These are phyloP conservation scores for Ennomos erosarius DNA, from an alignment of 2,888 invertebrate genomes.

Conservation along the genomic window DNA sequence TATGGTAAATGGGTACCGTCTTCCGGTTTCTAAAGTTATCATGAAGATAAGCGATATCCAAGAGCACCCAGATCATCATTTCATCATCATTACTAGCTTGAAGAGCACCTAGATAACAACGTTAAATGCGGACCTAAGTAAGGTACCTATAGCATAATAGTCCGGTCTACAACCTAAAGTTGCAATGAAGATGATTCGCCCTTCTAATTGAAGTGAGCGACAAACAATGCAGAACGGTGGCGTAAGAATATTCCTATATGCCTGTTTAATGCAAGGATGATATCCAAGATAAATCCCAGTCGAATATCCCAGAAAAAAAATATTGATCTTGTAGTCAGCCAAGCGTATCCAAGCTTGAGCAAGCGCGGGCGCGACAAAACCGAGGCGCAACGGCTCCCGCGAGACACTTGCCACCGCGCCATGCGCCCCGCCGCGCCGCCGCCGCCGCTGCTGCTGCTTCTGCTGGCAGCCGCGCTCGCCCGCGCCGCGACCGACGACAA, in stretches of 20 bases:
- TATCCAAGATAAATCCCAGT: neutral
- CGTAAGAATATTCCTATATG: too few relatives aligned
- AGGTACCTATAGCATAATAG: neutral
- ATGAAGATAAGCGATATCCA: too few relatives aligned
- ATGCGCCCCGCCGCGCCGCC: conserved; percentile 68
- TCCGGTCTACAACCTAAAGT: too few relatives aligned
- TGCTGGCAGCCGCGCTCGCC: conserved; percentile 45
- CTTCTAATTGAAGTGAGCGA: too few relatives aligned
- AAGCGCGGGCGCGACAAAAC: conserved; percentile 73
- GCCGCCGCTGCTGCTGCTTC: conserved; percentile 55
- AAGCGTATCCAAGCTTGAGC: conserved; percentile 64
- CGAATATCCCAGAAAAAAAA: conserved; percentile 12
- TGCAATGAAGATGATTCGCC: too few relatives aligned
- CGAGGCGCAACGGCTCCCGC: conserved; percentile 62
- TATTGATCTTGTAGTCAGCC: conserved; percentile 29
- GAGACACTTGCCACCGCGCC: conserved; percentile 70
- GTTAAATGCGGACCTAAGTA: too few relatives aligned
- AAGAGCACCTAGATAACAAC: too few relatives aligned
- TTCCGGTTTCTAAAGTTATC: too few relatives aligned
- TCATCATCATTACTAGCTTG: too few relatives aligned
- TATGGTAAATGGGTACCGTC: too few relatives aligned
- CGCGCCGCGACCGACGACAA: conserved; percentile 31
- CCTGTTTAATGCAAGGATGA: neutral
- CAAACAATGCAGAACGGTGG: too few relatives aligned
- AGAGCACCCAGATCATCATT: too few relatives aligned